A percentile compares a stretch with the other conserved stretches of the same genome.
These are phyloP conservation scores for Podarcis cretensis DNA, from an alignment of 2,113 vertebrate genomes.

Conservation along the genomic window DNA sequence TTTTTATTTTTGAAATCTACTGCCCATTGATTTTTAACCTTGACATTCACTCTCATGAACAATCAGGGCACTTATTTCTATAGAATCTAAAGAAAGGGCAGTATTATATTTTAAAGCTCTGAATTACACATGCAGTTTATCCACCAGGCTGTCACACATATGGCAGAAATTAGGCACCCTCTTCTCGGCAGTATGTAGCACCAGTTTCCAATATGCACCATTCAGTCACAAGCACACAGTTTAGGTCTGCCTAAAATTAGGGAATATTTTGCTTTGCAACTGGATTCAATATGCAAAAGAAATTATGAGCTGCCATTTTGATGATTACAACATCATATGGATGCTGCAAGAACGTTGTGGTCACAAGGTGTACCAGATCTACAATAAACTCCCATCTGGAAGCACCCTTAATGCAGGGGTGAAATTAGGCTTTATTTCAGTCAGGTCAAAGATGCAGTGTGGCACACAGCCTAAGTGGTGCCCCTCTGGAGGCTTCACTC, in stretches of 20 bases:
- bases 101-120: neutral
- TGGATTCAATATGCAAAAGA: too few relatives aligned
- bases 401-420: too few relatives aligned
- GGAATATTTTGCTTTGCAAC: neutral
- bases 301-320: too few relatives aligned
- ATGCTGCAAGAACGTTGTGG: too few relatives aligned
- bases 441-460: too few relatives aligned
- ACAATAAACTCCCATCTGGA: too few relatives aligned
- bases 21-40: neutral
- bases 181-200: neutral
- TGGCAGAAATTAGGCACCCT: accelerated
- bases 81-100: neutral
- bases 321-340: too few relatives aligned
- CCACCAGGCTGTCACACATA: too few relatives aligned
- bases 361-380: too few relatives aligned
- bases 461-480: too few relatives aligned
- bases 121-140: neutral
- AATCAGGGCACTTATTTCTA: neutral
- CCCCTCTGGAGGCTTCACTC: too few relatives aligned
- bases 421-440: too few relatives aligned
- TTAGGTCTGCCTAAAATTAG: neutral
- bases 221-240: neutral
- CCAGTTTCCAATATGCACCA: neutral
- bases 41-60: neutral
- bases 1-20: neutral